Conservation (phyloP, 2,113 vertebrate genomes). For the Psettodes erumei region DNA sequence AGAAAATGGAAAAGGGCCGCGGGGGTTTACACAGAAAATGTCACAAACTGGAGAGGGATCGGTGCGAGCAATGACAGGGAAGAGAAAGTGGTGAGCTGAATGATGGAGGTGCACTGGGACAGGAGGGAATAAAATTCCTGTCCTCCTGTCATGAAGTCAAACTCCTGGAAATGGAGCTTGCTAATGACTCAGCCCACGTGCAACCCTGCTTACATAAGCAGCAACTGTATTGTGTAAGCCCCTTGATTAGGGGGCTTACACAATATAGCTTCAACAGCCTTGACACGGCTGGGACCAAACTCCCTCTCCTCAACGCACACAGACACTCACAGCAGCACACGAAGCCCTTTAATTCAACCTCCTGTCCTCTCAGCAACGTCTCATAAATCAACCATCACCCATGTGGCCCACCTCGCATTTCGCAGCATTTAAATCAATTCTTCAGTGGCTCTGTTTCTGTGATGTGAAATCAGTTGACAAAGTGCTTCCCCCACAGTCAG, state of each 20-base stretch:
- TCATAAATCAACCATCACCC: conserved; percentile 53
- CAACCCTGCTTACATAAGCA: conserved; percentile 20
- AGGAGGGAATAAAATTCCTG: background rate
- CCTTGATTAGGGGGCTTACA: conserved; percentile 21
- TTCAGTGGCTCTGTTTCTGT: conserved; percentile 41
- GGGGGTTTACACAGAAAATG: conserved; percentile 14
- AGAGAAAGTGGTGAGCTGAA: conserved; percentile 1
- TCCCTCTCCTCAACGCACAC: conserved; percentile 18
- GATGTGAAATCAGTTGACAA: conserved; percentile 48
- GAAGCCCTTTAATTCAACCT: conserved; percentile 19
- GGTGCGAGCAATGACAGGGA: background rate
- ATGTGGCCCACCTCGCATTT: conserved; percentile 43
- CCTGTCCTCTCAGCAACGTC: conserved; percentile 22
- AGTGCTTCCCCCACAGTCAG: conserved; percentile 48
- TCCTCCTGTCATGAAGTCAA: conserved; percentile 12
- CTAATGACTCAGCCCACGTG: conserved; percentile 14
- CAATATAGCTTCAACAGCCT: conserved; percentile 15
- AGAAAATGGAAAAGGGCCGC: conserved; percentile 23
- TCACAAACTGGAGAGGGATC: conserved; percentile 15
- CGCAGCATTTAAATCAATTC: conserved; percentile 57
- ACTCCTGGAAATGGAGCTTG: conserved; percentile 17
- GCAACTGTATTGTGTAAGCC: background rate
- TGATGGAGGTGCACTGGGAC: conserved; percentile 18
- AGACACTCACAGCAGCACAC: background rate
- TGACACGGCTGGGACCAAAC: background rate